phyloP scores from a whole-genome alignment of 1,140 invertebrate species.

The Eubasilissa regina region DNA sequence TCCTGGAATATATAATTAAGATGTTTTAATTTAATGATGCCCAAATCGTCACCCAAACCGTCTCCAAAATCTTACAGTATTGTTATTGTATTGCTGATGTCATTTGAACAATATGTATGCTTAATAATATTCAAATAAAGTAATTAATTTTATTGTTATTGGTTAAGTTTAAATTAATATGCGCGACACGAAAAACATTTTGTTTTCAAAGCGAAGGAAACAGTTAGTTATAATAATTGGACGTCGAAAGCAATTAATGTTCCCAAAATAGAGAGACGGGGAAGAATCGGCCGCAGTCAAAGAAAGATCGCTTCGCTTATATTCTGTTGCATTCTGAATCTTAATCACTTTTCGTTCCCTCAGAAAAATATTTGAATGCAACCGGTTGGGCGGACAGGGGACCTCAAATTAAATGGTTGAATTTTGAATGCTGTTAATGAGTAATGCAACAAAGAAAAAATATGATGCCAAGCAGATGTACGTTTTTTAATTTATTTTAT shows the following conservation, averaged over 20 bases:
- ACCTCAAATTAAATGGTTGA: no score
- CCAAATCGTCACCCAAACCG: no score
- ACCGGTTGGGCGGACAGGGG: no score
- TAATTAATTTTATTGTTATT: not conserved
- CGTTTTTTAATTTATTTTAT: no score
- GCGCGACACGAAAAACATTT: conserved; percentile 22
- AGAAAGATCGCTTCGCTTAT: not conserved
- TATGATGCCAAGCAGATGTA: not conserved
- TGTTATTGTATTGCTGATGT: not conserved
- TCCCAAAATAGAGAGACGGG: conserved; percentile 19
- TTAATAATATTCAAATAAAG: not conserved
- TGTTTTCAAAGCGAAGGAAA: conserved; percentile 28
- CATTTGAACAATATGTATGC: not conserved
- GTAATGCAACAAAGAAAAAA: not conserved
- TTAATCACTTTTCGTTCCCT: conserved; percentile 8
- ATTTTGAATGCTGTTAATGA: not conserved
- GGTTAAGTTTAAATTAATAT: not conserved
- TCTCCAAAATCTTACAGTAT: not conserved
- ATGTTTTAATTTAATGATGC: not conserved
- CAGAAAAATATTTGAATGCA: not conserved
- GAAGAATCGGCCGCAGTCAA: not conserved
- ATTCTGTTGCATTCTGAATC: not conserved
- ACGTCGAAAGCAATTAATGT: conserved; percentile 30
- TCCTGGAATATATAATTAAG: not conserved
- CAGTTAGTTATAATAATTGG: conserved; percentile 36